These are phyloP conservation scores for Cryptotermes secundus DNA, from an alignment of 1,140 invertebrate species.

Conservation along the genomic window DNA sequence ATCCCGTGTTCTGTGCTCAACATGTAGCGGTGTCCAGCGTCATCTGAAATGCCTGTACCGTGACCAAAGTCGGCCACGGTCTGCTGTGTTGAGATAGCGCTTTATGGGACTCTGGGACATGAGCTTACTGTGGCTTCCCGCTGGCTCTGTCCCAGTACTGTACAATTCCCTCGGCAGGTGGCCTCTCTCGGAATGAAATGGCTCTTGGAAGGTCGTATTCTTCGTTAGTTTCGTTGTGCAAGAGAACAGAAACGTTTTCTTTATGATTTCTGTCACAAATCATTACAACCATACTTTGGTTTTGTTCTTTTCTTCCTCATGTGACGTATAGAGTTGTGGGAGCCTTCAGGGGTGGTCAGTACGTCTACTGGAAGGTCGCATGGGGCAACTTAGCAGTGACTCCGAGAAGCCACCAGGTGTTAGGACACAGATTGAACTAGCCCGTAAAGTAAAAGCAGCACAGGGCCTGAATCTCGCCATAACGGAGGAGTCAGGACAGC, in stretches of 20 bases:
- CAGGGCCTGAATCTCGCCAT: no score
- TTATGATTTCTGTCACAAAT: constrained; percentile 11
- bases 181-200: background rate
- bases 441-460: no score
- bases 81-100: background rate
- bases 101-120: background rate
- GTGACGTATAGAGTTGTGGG: no score
- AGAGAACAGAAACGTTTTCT: background rate
- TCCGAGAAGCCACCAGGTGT: no score
- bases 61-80: background rate
- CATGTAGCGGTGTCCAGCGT: no score
- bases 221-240: background rate
- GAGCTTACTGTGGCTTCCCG: background rate
- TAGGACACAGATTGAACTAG: no score
- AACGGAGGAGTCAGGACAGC: no score
- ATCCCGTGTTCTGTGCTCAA: no score
- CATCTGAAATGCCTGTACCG: background rate
- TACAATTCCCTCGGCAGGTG: background rate
- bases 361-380: no score
- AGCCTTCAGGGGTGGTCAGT: no score
- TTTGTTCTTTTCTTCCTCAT: background rate
- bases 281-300: background rate
- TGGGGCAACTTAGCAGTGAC: no score
- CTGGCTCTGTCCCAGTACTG: background rate
- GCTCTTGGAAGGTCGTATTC: background rate